Evolutionary conservation across 2,888 invertebrate genomes (phyloP).

Genomic region (Mesochorus sp.): DNA sequence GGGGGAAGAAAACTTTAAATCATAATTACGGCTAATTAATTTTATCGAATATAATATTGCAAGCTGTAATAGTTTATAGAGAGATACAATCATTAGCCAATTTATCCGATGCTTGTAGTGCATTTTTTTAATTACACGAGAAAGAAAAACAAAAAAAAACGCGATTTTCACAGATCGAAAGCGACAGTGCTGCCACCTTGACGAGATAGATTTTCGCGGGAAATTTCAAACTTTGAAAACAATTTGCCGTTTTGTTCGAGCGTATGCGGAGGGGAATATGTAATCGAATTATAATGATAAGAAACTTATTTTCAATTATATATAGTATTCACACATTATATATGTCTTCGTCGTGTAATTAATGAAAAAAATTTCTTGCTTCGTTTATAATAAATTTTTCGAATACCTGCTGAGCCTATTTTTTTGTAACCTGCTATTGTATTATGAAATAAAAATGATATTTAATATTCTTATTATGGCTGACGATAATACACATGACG

Average conservation of each 20-base stretch:
- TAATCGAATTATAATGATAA: no score
- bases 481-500: not conserved
- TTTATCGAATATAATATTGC: no score
- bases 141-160: not conserved
- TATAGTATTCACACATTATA: no score
- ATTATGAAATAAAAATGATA: not conserved
- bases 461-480: not conserved
- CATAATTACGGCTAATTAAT: no score
- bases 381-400: not conserved
- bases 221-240: not conserved
- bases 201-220: not conserved
- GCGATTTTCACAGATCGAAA: not conserved
- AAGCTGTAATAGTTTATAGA: no score
- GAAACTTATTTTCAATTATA: no score
- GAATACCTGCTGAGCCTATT: not conserved
- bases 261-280: no score
- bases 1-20: constrained; percentile 20
- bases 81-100: no score
- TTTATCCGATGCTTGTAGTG: no score
- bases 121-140: no score
- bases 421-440: not conserved
- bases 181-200: not conserved
- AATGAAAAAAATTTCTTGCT: not conserved
- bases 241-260: not conserved
- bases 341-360: not conserved